These are phyloP conservation scores for Drosophila sordidula DNA, from an alignment of 2,888 invertebrate genomes.

Conservation along the genomic window DNA sequence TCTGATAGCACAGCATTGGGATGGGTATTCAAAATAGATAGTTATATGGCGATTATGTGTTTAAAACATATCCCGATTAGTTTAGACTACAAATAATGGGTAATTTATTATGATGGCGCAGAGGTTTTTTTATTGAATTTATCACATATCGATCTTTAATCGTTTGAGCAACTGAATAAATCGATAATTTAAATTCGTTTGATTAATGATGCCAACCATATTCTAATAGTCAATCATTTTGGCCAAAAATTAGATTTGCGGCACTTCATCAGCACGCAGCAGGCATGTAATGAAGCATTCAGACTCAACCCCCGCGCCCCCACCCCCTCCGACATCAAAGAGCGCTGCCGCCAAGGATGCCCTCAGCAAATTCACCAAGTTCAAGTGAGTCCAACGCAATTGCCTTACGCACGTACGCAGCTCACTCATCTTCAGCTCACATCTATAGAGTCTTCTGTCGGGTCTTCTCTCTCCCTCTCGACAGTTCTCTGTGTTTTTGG, in stretches of 20 bases:
- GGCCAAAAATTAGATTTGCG: slow-evolving; percentile 23
- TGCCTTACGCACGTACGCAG: slow-evolving; percentile 77
- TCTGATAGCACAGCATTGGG: too few relatives aligned
- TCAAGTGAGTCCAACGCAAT: slow-evolving; percentile 66
- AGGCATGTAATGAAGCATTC: slow-evolving; percentile 59
- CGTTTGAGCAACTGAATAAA: too few relatives aligned
- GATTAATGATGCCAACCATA: slow-evolving; percentile 4
- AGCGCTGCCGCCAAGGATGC: slow-evolving; percentile 46
- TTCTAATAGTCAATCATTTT: slow-evolving; percentile 27
- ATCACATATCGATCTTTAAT: too few relatives aligned
- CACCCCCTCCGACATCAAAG: slow-evolving; percentile 34
- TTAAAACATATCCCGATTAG: too few relatives aligned
- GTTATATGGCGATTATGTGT: too few relatives aligned
- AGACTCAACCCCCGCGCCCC: slow-evolving; percentile 6
- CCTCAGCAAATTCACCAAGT: slow-evolving; percentile 39
- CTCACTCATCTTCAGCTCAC: slow-evolving; percentile 68
- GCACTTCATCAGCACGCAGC: slow-evolving; percentile 31
- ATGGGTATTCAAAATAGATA: too few relatives aligned
- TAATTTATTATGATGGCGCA: too few relatives aligned
- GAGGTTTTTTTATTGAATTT: too few relatives aligned
- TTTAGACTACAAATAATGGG: too few relatives aligned
- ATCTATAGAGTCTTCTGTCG: slow-evolving; percentile 46
- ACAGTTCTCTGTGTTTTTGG: slow-evolving; percentile 27
- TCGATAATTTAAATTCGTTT: too few relatives aligned
- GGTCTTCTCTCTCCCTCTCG: slow-evolving; percentile 3